Evolutionary conservation across 1,140 invertebrate genomes (phyloP).

Genomic region (Drosophila dunni): DNA sequence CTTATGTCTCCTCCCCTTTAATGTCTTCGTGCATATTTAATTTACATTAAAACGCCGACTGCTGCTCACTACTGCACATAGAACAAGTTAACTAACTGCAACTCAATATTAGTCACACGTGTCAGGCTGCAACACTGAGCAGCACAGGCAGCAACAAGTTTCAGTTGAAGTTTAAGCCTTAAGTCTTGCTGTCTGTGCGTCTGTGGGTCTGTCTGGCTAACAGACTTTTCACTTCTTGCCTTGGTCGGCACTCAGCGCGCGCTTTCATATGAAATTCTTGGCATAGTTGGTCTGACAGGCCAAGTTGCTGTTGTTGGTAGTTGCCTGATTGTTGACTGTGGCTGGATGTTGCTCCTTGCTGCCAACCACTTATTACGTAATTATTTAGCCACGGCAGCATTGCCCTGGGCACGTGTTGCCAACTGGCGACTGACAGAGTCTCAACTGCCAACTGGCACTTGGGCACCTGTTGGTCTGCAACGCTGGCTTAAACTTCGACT

Average conservation of each 20-base stretch:
- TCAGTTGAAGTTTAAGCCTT: background rate
- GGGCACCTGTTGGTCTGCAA: conserved; percentile 61
- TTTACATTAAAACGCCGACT: conserved; percentile 21
- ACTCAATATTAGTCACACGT: conserved; percentile 48
- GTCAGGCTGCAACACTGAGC: conserved; percentile 38
- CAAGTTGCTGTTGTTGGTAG: conserved; percentile 25
- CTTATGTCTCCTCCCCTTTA: background rate
- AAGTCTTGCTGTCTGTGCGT: conserved; percentile 5
- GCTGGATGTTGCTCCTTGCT: conserved; percentile 32
- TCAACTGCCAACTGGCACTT: conserved; percentile 44
- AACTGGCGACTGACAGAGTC: conserved; percentile 52
- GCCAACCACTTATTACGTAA: conserved; percentile 82
- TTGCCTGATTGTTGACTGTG: conserved; percentile 41
- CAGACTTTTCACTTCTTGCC: conserved; percentile 39
- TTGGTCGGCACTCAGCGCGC: conserved; percentile 33
- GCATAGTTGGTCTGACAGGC: conserved; percentile 75
- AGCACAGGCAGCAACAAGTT: conserved; percentile 32
- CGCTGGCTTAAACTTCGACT: conserved; percentile 27
- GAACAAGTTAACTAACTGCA: conserved; percentile 38
- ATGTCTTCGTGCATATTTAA: background rate
- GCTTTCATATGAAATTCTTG: conserved; percentile 71
- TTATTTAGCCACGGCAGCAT: conserved; percentile 76
- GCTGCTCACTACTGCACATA: background rate
- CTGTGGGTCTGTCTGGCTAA: conserved; percentile 10
- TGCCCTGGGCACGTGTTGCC: conserved; percentile 78